Evolutionary conservation across 2,888 invertebrate species (phyloP).

Genomic region (Platycnemis pennipes): DNA sequence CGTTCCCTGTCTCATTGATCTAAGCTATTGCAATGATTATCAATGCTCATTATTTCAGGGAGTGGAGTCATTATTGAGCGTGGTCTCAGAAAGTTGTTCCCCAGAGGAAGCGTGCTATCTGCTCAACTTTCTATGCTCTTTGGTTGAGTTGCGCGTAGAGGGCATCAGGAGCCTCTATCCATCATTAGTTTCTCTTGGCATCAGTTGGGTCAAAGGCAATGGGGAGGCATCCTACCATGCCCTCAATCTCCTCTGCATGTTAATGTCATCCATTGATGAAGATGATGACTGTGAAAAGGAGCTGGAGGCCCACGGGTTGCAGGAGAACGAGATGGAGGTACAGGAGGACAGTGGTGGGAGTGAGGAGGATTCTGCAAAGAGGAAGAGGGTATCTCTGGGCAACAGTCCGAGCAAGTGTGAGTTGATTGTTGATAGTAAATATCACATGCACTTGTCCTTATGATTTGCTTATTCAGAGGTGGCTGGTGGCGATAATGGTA

Average conservation of each 20-base stretch:
- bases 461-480: too few relatives aligned
- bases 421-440: not conserved
- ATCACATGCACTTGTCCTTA: too few relatives aligned
- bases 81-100: constrained; percentile 74
- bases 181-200: constrained; percentile 78
- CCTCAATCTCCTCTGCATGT: constrained; percentile 40
- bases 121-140: constrained; percentile 80
- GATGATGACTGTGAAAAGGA: not conserved
- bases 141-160: constrained; percentile 79
- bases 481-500: too few relatives aligned
- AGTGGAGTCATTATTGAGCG: constrained; percentile 70
- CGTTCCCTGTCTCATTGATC: too few relatives aligned
- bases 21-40: too few relatives aligned
- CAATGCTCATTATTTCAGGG: too few relatives aligned
- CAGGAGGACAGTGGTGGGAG: constrained; percentile 16
- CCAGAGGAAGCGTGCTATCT: constrained; percentile 80
- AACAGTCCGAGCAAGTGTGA: not conserved
- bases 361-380: constrained; percentile 11
- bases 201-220: constrained; percentile 79
- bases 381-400: not conserved
- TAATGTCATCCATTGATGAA: constrained; percentile 47
- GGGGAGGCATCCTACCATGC: constrained; percentile 49
- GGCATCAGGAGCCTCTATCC: constrained; percentile 78
- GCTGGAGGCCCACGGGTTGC: not conserved
- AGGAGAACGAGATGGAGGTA: not conserved